phyloP scores from a whole-genome alignment of 2,113 vertebrate species.

The Miniopterus natalensis region DNA sequence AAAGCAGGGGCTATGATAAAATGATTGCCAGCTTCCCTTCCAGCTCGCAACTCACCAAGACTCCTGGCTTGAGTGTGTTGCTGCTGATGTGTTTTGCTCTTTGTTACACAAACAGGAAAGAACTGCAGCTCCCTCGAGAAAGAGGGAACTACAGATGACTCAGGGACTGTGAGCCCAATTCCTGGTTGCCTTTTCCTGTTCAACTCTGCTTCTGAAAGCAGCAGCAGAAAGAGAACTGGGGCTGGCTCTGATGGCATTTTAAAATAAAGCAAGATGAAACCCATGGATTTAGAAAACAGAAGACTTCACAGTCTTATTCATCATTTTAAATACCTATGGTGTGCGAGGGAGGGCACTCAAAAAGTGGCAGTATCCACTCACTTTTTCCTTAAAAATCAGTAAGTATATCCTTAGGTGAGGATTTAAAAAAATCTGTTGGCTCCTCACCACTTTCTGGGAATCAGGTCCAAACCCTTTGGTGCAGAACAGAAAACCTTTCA shows the following conservation, averaged over 20 bases:
- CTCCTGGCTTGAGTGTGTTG: neutral
- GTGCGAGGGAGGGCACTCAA: neutral
- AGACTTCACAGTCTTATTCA: neutral
- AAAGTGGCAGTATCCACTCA: neutral
- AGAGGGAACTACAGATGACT: neutral
- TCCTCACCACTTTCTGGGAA: neutral
- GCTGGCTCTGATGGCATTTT: constrained; percentile 6
- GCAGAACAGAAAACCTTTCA: neutral
- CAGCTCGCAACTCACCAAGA: neutral
- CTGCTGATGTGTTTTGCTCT: neutral
- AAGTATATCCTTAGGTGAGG: neutral
- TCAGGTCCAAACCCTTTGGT: neutral
- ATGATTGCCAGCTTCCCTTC: neutral
- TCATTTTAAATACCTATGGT: neutral
- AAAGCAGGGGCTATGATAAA: neutral
- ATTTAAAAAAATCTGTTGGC: neutral
- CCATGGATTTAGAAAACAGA: neutral
- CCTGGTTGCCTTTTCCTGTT: neutral
- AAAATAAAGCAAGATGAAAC: constrained; percentile 42
- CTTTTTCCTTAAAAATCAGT: neutral
- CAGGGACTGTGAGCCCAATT: neutral
- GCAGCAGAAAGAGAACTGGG: neutral
- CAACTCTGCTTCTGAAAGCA: neutral
- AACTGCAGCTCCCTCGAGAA: neutral
- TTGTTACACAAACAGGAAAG: constrained; percentile 30